These are phyloP conservation scores for Parus major DNA, from an alignment of 2,113 vertebrate species.

Conservation along the genomic window DNA sequence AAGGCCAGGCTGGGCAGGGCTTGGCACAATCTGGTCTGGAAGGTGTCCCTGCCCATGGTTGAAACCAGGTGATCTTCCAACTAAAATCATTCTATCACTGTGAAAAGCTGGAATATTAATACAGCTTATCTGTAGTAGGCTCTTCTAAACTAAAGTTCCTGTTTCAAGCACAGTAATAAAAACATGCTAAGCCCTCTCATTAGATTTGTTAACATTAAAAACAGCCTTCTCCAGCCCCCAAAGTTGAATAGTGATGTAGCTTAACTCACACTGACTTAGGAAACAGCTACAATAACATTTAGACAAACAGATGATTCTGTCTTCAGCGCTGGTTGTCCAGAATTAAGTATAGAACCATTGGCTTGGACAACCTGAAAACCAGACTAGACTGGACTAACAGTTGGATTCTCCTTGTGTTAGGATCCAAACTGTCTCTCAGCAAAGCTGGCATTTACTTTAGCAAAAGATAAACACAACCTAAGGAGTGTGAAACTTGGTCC, in stretches of 20 bases:
- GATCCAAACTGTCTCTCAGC: not conserved
- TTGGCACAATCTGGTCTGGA: not conserved
- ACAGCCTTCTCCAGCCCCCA: not conserved
- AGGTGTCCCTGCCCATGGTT: not conserved
- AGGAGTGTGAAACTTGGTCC: not conserved
- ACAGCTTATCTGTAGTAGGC: not conserved
- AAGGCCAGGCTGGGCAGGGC: not conserved
- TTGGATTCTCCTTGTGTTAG: not conserved
- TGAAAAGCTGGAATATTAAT: not conserved
- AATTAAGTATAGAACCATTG: rapidly evolving
- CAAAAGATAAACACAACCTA: not conserved
- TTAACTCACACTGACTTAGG: not conserved
- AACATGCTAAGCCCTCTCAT: not conserved
- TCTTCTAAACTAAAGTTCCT: not conserved
- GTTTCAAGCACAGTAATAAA: not conserved
- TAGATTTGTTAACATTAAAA: not conserved
- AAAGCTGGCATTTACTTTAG: not conserved
- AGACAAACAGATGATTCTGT: not conserved
- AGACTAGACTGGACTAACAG: not conserved
- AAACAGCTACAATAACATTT: not conserved
- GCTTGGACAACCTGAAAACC: not conserved
- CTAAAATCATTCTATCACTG: not conserved
- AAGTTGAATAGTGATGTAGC: not conserved
- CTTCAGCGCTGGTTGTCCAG: not conserved
- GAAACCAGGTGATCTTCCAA: not conserved